A percentile compares a stretch with the other conserved stretches of the same genome.
Evolutionary conservation across 2,888 invertebrate species (phyloP).

Genomic region (Ophonus ardosiacus): DNA sequence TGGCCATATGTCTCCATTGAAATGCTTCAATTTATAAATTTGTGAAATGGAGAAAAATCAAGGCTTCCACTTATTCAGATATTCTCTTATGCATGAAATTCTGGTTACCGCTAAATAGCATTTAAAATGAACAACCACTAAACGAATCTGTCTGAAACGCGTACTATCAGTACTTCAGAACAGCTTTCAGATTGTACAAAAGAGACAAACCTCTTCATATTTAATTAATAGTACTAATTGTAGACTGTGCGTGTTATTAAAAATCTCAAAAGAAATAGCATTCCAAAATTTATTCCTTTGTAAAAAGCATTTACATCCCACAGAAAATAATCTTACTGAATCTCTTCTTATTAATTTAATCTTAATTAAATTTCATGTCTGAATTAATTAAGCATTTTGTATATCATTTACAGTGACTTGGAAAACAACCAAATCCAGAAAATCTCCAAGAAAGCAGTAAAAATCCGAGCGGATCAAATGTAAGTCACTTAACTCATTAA

Average conservation of each 20-base stretch:
- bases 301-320: neutral
- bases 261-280: neutral
- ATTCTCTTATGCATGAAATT: no score
- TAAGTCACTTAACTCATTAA: conserved; percentile 70
- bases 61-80: no score
- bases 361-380: neutral
- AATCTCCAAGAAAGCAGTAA: conserved; percentile 72
- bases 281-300: neutral
- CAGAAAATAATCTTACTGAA: neutral
- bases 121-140: no score
- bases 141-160: no score
- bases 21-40: no score
- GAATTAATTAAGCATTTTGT: neutral
- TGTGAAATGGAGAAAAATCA: no score
- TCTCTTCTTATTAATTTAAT: neutral
- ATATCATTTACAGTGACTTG: conserved; percentile 73
- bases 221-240: neutral
- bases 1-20: no score
- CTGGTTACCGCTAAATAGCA: no score
- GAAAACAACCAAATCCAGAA: conserved; percentile 74
- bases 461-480: conserved; percentile 74
- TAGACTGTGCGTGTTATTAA: neutral
- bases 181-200: no score
- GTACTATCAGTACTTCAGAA: neutral
- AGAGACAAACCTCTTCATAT: no score